These are phyloP conservation scores for Anoplolepis gracilipes DNA, from an alignment of 1,140 invertebrate species.

Conservation along the genomic window DNA sequence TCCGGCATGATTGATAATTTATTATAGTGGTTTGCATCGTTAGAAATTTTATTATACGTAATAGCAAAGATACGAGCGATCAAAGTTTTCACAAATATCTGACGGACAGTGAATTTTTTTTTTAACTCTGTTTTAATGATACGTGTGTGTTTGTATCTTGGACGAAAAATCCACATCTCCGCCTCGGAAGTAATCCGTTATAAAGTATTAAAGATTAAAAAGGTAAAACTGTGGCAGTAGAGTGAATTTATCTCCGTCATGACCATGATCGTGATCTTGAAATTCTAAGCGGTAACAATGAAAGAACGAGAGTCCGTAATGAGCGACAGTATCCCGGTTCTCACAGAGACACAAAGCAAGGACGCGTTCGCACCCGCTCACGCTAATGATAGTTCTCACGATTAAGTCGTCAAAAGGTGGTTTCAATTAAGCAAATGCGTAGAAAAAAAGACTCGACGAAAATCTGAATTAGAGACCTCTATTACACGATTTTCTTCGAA, in stretches of 20 bases:
- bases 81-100: neutral
- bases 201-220: neutral
- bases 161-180: neutral
- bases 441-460: neutral
- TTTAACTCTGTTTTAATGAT: neutral
- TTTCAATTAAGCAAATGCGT: neutral
- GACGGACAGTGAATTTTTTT: neutral
- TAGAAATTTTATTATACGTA: neutral
- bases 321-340: conserved; percentile 65
- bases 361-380: conserved; percentile 72
- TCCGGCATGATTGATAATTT: neutral
- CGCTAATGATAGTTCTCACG: conserved; percentile 68
- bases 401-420: conserved; percentile 2
- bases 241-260: neutral
- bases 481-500: neutral
- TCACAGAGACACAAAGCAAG: conserved; percentile 77
- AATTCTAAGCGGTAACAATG: conserved; percentile 62
- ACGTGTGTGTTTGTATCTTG: neutral
- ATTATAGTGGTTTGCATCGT: neutral
- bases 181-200: neutral
- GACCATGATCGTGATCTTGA: conserved; percentile 73
- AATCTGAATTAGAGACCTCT: neutral
- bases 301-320: conserved; percentile 44
- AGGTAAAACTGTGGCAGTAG: neutral
- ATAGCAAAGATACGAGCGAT: neutral